These are phyloP conservation scores for Portunus trituberculatus DNA, from an alignment of 1,140 invertebrate species.

Conservation along the genomic window DNA sequence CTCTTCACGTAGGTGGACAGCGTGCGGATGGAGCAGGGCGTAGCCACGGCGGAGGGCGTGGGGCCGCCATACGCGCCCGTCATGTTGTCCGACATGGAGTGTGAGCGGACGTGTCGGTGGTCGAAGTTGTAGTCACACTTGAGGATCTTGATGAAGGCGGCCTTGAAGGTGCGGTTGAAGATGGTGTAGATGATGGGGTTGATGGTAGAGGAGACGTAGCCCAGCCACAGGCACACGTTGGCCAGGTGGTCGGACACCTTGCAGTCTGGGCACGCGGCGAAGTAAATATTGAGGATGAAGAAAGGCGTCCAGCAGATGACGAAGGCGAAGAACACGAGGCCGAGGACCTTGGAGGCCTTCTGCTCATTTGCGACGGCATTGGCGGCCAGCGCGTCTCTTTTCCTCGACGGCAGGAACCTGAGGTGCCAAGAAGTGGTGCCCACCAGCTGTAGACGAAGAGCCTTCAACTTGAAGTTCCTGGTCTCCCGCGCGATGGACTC, in stretches of 20 bases:
- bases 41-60: constrained; percentile 55
- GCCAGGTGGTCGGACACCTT: constrained; percentile 76
- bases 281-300: constrained; percentile 78
- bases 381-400: constrained; percentile 85
- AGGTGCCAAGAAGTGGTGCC: constrained; percentile 75
- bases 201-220: constrained; percentile 79
- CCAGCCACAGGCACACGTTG: constrained; percentile 79
- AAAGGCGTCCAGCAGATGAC: constrained; percentile 79
- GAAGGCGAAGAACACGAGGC: constrained; percentile 78
- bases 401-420: constrained; percentile 85
- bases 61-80: constrained; percentile 52
- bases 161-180: constrained; percentile 79
- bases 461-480: constrained; percentile 84
- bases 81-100: constrained; percentile 76
- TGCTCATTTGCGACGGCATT: constrained; percentile 91
- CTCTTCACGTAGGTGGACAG: constrained; percentile 76
- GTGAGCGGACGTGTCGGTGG: constrained; percentile 64
- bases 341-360: constrained; percentile 87
- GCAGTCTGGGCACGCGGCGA: constrained; percentile 78
- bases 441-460: constrained; percentile 82
- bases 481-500: constrained; percentile 86
- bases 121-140: constrained; percentile 76
- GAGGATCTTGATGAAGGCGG: constrained; percentile 78
- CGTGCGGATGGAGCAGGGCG: constrained; percentile 74
- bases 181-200: constrained; percentile 79